Evolutionary conservation across 2,113 vertebrate species (phyloP).

Genomic region (Syngnathus floridae): DNA sequence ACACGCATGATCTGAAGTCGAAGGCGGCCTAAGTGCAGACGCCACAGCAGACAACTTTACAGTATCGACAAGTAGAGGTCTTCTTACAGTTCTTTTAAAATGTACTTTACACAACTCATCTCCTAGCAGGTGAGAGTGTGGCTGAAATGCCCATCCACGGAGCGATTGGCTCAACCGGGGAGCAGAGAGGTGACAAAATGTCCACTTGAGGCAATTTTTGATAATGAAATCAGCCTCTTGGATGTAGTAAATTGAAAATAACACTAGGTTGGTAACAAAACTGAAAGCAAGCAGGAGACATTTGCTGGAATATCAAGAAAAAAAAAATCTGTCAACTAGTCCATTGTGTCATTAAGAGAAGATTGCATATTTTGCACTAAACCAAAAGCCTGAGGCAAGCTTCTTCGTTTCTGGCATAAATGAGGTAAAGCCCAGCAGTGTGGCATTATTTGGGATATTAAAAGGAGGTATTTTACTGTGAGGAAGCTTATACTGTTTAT

Average conservation of each 20-base stretch:
- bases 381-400: conserved; percentile 27
- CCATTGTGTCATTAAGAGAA: conserved; percentile 30
- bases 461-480: conserved; percentile 7
- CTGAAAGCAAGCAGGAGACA: conserved; percentile 5
- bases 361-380: conserved; percentile 28
- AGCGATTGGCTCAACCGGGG: too few species aligned
- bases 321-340: conserved; percentile 21
- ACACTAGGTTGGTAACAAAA: not conserved
- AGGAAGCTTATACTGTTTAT: not conserved
- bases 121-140: too few species aligned
- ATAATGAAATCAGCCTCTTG: not conserved
- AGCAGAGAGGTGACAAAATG: not conserved
- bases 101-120: too few species aligned
- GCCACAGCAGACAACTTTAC: too few species aligned
- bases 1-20: too few species aligned
- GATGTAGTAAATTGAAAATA: conserved; percentile 23
- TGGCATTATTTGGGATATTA: conserved; percentile 7
- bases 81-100: too few species aligned
- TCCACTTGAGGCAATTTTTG: conserved; percentile 11
- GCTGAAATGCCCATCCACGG: too few species aligned
- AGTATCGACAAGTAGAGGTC: too few species aligned
- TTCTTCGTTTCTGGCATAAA: conserved; percentile 40
- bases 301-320: conserved; percentile 17
- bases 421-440: conserved; percentile 22
- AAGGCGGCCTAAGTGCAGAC: too few species aligned